A percentile compares a stretch with the other conserved stretches of the same genome.
Evolutionary conservation across 2,888 invertebrate species (phyloP).

Genomic region (Synergus itoensis): DNA sequence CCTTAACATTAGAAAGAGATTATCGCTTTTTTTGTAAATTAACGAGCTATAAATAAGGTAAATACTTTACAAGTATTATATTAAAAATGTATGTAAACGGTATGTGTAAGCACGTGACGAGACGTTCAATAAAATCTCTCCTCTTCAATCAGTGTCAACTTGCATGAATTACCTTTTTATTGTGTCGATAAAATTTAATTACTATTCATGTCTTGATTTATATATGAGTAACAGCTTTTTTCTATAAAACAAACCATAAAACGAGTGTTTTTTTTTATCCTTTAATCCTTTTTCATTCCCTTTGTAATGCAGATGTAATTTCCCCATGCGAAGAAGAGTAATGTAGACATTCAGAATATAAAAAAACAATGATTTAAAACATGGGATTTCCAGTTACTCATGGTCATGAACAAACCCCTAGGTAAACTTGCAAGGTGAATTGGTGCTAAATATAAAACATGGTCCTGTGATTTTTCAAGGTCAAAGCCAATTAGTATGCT

Average conservation of each 20-base stretch:
- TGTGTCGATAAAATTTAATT: neutral
- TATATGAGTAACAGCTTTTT: neutral
- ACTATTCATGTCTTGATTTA: neutral
- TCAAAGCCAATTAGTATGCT: neutral
- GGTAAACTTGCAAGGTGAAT: neutral
- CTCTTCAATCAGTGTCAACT: neutral
- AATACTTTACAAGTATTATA: neutral
- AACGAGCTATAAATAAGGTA: neutral
- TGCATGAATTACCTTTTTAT: neutral
- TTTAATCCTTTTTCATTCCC: neutral
- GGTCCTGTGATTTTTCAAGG: neutral
- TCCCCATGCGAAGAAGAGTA: neutral
- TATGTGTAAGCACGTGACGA: slow-evolving; percentile 1
- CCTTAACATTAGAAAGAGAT: neutral
- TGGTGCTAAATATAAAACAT: neutral
- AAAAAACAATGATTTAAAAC: neutral
- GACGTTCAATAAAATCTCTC: neutral
- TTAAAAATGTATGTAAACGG: neutral
- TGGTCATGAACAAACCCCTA: neutral
- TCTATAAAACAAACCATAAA: neutral
- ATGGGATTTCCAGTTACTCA: neutral
- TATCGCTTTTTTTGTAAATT: neutral
- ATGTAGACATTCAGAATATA: neutral
- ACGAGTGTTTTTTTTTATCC: neutral
- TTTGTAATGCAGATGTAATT: neutral